Evolutionary conservation across 1,140 invertebrate genomes (phyloP), one percentile per base, ranked within the genome.

Genomic region (Mizuhopecten yessoensis): DNA sequence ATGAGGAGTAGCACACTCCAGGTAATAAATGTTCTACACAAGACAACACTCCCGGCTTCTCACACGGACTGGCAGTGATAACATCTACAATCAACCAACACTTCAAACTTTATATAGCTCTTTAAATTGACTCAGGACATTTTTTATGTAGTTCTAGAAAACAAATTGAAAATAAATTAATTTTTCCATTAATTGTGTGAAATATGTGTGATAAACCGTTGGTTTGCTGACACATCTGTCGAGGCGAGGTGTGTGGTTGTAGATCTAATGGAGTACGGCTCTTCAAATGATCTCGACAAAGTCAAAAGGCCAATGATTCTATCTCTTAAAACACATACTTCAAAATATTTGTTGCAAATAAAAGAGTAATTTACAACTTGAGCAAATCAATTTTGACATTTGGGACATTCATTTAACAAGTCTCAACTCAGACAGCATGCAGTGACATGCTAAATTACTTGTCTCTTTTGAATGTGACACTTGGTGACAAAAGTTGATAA

Each of bases 321-420:
- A 75, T 75, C 57, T 75, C 57, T 17, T 75, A 75, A 75, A 75
- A 75, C 57, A 29, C 57, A 57, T 20, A 75, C 11, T 75, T 75
- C 23, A n/a, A 75, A 75, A 75, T 75, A 75, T 75, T 75, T 75
- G 57, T 29, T 23, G 57, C 57, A n/a, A 75, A 75, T 75, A 75
- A 75, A n/a, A 75, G 57, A 9, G 57, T 75, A 23, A 75, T 75
- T 75, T 17, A 75, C 23, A 75, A 75, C 17, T 17, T 75, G 11
- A 75, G 5, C n/a, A 29, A 75, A n/a, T 75, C 57, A 75, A 75
- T 75, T 75, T 29, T 75, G 57, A 75, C 29, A 5, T 75, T 75
- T 3, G n/a, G n/a, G n/a, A n/a, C 23, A 75, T 75, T 75, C 23
- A 75, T 75, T 75, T 75, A 75, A 29, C 57, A 29, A 29, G 57